phyloP scores from a whole-genome alignment of 2,113 vertebrate genomes.

The Prolemur simus region DNA sequence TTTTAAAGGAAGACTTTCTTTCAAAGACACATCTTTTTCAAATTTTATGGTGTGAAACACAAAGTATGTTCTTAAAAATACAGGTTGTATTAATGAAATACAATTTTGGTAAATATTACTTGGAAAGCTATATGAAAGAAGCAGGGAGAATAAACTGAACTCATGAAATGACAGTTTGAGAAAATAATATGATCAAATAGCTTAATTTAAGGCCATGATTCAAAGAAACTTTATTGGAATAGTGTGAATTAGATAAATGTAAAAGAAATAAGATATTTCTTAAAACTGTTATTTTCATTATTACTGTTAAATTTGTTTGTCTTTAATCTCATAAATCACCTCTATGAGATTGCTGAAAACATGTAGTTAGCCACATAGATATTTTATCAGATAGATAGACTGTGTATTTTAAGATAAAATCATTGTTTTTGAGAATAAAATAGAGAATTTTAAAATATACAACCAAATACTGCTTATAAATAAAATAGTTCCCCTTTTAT shows the following conservation, averaged over 20 bases:
- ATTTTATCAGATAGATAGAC: not conserved
- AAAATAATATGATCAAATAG: not conserved
- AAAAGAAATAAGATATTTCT: not conserved
- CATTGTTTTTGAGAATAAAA: not conserved
- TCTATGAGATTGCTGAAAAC: not conserved
- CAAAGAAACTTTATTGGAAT: not conserved
- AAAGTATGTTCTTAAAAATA: constrained; percentile 33
- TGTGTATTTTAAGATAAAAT: not conserved
- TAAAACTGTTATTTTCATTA: not conserved
- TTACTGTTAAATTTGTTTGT: not conserved
- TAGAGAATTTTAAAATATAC: not conserved
- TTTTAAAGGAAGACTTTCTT: constrained; percentile 8
- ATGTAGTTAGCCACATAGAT: not conserved
- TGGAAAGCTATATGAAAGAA: not conserved
- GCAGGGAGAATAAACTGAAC: constrained; percentile 27
- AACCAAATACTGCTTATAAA: not conserved
- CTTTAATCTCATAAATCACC: not conserved
- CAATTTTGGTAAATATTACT: not conserved
- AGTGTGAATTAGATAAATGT: not conserved
- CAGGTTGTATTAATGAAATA: constrained; percentile 9
- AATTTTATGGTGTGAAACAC: not conserved
- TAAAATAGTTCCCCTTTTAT: not conserved
- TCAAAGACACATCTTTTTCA: not conserved
- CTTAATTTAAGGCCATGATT: not conserved
- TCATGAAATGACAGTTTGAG: not conserved